Evolutionary conservation across 1,140 invertebrate species (phyloP).

Genomic region (Campoletis sonorensis): DNA sequence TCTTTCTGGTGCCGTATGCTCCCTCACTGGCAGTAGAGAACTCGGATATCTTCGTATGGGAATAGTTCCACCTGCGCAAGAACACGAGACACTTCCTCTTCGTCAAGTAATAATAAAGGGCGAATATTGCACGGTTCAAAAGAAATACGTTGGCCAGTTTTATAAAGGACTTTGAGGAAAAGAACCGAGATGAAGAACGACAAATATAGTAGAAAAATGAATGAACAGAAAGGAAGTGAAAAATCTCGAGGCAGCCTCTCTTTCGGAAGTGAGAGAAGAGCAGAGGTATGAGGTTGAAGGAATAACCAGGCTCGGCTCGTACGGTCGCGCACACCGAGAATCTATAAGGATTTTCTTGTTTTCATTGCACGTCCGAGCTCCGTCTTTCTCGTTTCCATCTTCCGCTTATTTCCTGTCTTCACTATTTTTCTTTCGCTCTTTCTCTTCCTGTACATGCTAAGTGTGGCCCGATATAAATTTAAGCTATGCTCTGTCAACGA

Average conservation of each 20-base stretch:
- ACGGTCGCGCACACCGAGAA: background rate
- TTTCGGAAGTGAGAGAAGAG: background rate
- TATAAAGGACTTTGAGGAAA: background rate
- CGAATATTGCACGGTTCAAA: constrained; percentile 24
- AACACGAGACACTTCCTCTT: constrained; percentile 19
- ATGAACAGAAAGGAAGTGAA: constrained; percentile 28
- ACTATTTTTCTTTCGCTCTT: background rate
- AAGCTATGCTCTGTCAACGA: background rate
- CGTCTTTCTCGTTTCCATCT: too few species aligned
- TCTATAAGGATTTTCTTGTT: background rate
- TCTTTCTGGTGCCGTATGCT: background rate
- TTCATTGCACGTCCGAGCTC: background rate
- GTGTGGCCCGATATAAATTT: background rate
- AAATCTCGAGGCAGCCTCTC: background rate
- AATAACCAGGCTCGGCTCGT: background rate
- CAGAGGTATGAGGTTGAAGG: background rate
- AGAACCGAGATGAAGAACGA: background rate
- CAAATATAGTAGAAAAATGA: constrained; percentile 32
- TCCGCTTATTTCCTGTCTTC: background rate
- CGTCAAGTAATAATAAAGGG: constrained; percentile 32
- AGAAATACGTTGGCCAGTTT: constrained; percentile 26
- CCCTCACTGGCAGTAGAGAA: constrained; percentile 3
- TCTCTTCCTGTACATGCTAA: background rate
- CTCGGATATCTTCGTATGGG: background rate
- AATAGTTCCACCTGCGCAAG: constrained; percentile 22